These are phyloP conservation scores for Bradysia coprophila DNA, from an alignment of 1,140 invertebrate species.

Conservation along the genomic window DNA sequence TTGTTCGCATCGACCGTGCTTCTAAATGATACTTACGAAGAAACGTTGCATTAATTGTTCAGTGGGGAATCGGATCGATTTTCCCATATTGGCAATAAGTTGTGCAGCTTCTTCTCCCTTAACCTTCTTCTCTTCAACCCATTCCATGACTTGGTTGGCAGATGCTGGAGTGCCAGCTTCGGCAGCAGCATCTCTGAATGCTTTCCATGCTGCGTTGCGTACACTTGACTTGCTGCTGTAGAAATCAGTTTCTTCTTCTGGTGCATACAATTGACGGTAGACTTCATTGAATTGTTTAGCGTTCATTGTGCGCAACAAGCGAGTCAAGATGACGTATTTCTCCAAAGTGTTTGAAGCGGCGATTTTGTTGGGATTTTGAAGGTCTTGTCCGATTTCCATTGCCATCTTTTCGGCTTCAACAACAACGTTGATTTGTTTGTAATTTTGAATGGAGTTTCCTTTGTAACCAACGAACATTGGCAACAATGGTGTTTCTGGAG, in stretches of 20 bases:
- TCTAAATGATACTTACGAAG: constrained; percentile 22
- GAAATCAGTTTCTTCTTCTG: background rate
- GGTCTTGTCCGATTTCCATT: constrained; percentile 30
- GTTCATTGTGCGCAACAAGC: constrained; percentile 36
- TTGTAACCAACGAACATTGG: constrained; percentile 30
- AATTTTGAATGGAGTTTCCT: constrained; percentile 24
- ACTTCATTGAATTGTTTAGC: constrained; percentile 30
- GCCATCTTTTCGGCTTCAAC: constrained; percentile 27
- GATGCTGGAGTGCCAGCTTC: constrained; percentile 44
- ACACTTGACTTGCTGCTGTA: background rate
- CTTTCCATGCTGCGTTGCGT: constrained; percentile 25
- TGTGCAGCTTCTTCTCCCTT: constrained; percentile 30
- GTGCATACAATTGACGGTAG: constrained; percentile 10
- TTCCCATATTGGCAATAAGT: constrained; percentile 28
- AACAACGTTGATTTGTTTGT: constrained; percentile 16
- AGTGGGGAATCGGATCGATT: constrained; percentile 36
- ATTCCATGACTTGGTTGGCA: constrained; percentile 33
- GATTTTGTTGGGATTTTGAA: constrained; percentile 34
- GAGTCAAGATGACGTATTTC: constrained; percentile 39
- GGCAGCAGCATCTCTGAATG: constrained; percentile 38
- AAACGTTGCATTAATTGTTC: constrained; percentile 36
- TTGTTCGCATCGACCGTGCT: too few relatives aligned
- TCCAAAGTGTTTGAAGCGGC: constrained; percentile 32
- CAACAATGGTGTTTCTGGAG: constrained; percentile 25
- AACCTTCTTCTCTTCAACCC: constrained; percentile 35